Conservation (phyloP, 2,888 invertebrate species). For the Melieria crassipennis region DNA sequence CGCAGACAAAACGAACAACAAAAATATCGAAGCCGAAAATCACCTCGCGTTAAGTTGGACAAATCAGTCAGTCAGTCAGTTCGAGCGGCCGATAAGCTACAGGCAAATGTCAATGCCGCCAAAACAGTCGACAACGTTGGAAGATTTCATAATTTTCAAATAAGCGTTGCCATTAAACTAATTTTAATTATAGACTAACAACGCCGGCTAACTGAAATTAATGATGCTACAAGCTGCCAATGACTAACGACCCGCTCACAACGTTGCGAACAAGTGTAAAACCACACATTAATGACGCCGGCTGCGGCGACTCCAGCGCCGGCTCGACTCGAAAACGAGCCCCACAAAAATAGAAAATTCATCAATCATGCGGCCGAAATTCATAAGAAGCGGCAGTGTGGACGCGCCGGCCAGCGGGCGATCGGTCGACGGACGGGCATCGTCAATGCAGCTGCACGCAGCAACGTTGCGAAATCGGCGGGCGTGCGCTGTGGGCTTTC, state of each 20-base stretch:
- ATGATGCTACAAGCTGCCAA: constrained; percentile 6
- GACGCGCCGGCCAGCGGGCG: background rate
- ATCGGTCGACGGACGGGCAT: background rate
- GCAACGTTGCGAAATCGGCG: background rate
- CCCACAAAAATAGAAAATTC: constrained; percentile 25
- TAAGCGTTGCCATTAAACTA: constrained; percentile 15
- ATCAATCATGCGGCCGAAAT: constrained; percentile 24
- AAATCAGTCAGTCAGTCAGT: constrained; percentile 11
- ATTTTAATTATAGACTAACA: constrained; percentile 26
- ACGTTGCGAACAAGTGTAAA: constrained; percentile 27
- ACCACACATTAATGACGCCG: constrained; percentile 29
- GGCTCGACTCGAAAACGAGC: background rate
- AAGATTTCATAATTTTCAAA: background rate
- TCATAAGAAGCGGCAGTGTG: constrained; percentile 5
- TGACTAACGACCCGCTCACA: background rate
- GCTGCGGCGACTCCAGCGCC: too few species aligned
- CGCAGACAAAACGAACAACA: too few species aligned
- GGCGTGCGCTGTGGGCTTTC: background rate
- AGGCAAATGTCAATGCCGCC: background rate
- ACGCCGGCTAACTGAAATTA: constrained; percentile 12
- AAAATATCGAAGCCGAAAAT: too few species aligned
- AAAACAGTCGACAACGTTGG: constrained; percentile 8
- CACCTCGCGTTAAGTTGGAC: constrained; percentile 15
- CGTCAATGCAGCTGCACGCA: constrained; percentile 6
- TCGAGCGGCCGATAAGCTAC: background rate